Percentiles rank a stretch among this genome's conserved stretches.
These are phyloP conservation scores for Agraylea sexmaculata DNA, from an alignment of 1,140 invertebrate genomes.

Conservation along the genomic window DNA sequence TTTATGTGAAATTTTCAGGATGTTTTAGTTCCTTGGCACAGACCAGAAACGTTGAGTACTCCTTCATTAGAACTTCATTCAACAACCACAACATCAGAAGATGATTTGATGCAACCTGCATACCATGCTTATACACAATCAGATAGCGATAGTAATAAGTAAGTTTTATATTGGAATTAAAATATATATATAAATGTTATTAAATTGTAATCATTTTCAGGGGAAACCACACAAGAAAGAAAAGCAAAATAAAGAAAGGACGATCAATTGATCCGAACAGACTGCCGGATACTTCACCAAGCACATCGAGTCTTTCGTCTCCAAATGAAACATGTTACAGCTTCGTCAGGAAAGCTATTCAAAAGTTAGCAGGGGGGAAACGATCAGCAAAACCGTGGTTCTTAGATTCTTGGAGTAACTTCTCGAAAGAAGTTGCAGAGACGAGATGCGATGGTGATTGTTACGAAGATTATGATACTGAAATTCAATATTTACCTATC, in stretches of 20 bases:
- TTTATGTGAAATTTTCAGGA: slow-evolving; percentile 59
- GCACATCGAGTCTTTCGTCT: slow-evolving; percentile 74
- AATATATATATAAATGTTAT: background rate
- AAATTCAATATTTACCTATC: slow-evolving; percentile 70
- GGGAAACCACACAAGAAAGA: slow-evolving; percentile 31
- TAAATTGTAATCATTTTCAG: slow-evolving; percentile 21
- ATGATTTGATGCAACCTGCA: slow-evolving; percentile 37
- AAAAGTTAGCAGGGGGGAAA: slow-evolving; percentile 68
- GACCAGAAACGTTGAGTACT: slow-evolving; percentile 52
- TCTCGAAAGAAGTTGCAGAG: slow-evolving; percentile 41
- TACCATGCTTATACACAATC: slow-evolving; percentile 58
- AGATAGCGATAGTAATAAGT: slow-evolving; percentile 42
- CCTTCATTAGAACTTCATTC: slow-evolving; percentile 52
- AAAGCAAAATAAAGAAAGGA: slow-evolving; percentile 38
- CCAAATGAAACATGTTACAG: slow-evolving; percentile 91
- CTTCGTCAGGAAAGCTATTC: slow-evolving; percentile 78
- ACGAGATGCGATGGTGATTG: slow-evolving; percentile 39
- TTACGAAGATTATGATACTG: slow-evolving; percentile 45
- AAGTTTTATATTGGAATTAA: slow-evolving; percentile 1
- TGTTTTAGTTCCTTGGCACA: slow-evolving; percentile 89
- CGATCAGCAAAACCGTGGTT: slow-evolving; percentile 61
- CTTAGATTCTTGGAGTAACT: slow-evolving; percentile 60
- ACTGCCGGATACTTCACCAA: slow-evolving; percentile 51
- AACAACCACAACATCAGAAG: slow-evolving; percentile 47
- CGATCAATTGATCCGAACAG: slow-evolving; percentile 31